Evolutionary conservation across 2,113 vertebrate species (phyloP).

Genomic region (Lepus americanus): DNA sequence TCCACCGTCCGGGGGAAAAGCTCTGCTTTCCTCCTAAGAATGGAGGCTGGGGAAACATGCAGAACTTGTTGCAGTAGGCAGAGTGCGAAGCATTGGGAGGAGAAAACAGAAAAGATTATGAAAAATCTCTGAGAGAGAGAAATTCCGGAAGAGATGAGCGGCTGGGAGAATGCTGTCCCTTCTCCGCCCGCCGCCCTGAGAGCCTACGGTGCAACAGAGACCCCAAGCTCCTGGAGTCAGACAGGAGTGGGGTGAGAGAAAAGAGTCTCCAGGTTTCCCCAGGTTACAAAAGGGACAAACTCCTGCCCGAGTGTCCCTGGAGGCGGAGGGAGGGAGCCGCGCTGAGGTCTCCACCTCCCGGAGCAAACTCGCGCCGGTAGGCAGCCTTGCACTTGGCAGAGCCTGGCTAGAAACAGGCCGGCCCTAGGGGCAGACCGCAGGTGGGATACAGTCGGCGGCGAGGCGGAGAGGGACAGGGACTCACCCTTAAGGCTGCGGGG

Average conservation of each 20-base stretch:
- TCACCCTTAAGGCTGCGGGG: constrained; percentile 85
- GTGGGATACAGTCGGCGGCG: neutral
- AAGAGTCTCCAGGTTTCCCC: neutral
- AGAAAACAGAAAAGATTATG: neutral
- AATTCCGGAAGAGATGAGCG: neutral
- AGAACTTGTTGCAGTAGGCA: constrained; percentile 53
- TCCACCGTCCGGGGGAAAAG: neutral
- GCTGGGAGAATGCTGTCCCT: neutral
- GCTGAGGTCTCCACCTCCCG: neutral
- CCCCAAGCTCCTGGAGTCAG: neutral
- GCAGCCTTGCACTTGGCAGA: constrained; percentile 49
- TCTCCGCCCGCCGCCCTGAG: neutral
- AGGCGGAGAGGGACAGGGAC: constrained; percentile 56
- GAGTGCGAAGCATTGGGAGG: neutral
- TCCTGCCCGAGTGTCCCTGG: constrained; percentile 20
- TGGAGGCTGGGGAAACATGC: constrained; percentile 39
- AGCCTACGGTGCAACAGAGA: constrained; percentile 57
- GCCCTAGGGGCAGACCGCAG: neutral
- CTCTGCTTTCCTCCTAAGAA: neutral
- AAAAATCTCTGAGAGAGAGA: neutral
- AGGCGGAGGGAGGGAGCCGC: neutral
- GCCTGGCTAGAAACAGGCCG: constrained; percentile 64
- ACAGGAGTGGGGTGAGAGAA: neutral
- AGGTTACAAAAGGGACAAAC: constrained; percentile 53
- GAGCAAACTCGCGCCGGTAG: constrained; percentile 67